A percentile compares a stretch with the other conserved stretches of the same genome.
Evolutionary conservation across 2,113 vertebrate genomes (phyloP).

Genomic region (Crocuta crocuta): DNA sequence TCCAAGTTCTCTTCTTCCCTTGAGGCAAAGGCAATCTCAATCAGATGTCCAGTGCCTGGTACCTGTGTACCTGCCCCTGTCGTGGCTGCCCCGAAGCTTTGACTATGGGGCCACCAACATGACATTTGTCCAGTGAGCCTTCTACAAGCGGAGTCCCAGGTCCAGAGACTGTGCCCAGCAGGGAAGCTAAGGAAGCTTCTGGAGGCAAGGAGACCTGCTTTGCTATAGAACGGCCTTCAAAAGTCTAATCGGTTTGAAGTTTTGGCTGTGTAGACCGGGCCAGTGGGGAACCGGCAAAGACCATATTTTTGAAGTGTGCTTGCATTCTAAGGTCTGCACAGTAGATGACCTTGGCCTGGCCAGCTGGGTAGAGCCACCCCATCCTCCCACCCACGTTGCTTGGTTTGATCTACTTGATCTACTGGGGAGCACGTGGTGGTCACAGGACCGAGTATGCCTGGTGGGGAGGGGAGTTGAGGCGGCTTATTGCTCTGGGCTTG

Average conservation of each 20-base stretch:
- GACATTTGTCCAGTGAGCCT: neutral
- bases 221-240: neutral
- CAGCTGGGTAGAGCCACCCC: neutral
- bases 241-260: neutral
- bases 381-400: neutral
- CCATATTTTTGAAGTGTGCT: neutral
- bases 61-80: neutral
- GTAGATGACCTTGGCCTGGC: neutral
- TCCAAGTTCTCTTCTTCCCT: neutral
- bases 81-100: neutral
- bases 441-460: neutral
- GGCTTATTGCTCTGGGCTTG: slow-evolving; percentile 51
- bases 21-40: neutral
- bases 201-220: neutral
- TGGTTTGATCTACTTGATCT: neutral
- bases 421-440: neutral
- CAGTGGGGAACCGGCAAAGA: neutral
- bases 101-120: neutral
- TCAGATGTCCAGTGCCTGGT: neutral
- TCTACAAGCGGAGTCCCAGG: neutral
- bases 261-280: neutral
- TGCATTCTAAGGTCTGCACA: neutral
- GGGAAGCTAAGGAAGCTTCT: neutral
- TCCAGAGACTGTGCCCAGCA: neutral
- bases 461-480: neutral